phyloP scores from a whole-genome alignment of 2,113 vertebrate genomes.

The Nymphicus hollandicus region DNA sequence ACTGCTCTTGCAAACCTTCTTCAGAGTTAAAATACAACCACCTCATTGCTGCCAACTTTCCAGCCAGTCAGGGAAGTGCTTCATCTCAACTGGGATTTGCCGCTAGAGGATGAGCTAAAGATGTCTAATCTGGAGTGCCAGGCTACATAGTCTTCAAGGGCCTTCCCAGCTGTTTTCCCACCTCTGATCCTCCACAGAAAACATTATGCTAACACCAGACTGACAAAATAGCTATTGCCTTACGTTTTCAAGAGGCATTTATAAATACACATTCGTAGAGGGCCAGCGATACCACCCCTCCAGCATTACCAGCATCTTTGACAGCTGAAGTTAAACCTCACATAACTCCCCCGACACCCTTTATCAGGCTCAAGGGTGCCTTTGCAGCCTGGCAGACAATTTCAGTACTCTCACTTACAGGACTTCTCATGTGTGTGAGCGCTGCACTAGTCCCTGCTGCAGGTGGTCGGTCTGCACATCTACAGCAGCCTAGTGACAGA shows the following conservation, averaged over 20 bases:
- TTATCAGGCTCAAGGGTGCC: conserved; percentile 22
- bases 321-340: background rate
- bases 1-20: background rate
- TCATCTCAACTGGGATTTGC: background rate
- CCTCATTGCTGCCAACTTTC: background rate
- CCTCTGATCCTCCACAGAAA: background rate
- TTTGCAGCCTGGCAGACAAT: background rate
- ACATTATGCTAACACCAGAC: background rate
- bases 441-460: conserved; percentile 51
- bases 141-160: background rate
- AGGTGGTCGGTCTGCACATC: conserved; percentile 73
- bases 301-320: background rate
- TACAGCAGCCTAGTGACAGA: conserved; percentile 79
- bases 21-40: background rate
- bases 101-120: background rate
- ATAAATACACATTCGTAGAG: background rate
- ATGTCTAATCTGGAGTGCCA: background rate
- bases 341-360: background rate
- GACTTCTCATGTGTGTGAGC: background rate
- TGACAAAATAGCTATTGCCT: background rate
- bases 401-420: background rate
- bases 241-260: background rate
- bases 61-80: background rate
- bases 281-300: rapidly evolving
- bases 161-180: background rate